Evolutionary conservation across 2,888 invertebrate species (phyloP).

Genomic region (Pachycephus smyrnensis): DNA sequence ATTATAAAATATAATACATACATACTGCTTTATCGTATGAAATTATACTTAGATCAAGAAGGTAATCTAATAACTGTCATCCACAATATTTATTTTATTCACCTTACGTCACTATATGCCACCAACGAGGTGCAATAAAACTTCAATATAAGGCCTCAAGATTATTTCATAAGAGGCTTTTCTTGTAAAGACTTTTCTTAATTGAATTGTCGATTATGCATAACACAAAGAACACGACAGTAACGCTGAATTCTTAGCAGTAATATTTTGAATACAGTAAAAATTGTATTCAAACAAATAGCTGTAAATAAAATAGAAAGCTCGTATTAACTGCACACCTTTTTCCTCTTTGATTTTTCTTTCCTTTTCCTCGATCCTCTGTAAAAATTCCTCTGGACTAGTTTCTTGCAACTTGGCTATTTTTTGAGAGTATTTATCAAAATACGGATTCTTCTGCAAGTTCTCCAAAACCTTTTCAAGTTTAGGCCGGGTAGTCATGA

Average conservation of each 20-base stretch:
- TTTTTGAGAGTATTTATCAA: slow-evolving; percentile 83
- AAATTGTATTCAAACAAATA: too few relatives aligned
- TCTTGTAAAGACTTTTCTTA: too few relatives aligned
- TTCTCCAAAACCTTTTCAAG: slow-evolving; percentile 69
- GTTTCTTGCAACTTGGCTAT: slow-evolving; percentile 80
- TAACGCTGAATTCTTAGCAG: too few relatives aligned
- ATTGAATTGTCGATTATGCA: too few relatives aligned
- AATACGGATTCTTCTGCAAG: slow-evolving; percentile 79
- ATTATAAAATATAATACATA: slow-evolving; percentile 3
- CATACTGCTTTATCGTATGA: slow-evolving; percentile 7
- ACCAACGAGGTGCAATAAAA: too few relatives aligned
- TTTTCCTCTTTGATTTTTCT: slow-evolving; percentile 58
- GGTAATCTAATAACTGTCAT: too few relatives aligned
- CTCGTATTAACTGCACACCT: slow-evolving; percentile 42
- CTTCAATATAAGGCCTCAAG: too few relatives aligned
- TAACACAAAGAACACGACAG: too few relatives aligned
- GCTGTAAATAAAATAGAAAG: not conserved
- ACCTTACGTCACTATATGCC: too few relatives aligned
- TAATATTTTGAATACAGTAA: too few relatives aligned
- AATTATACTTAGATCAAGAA: not conserved
- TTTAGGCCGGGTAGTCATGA: slow-evolving; percentile 66
- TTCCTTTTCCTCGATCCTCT: slow-evolving; percentile 72
- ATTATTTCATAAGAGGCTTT: too few relatives aligned
- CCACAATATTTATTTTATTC: too few relatives aligned
- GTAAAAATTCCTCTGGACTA: slow-evolving; percentile 80